Base-by-base conservation (phyloP, 2,888 invertebrate genomes). In the Adineta ricciae region DNA sequence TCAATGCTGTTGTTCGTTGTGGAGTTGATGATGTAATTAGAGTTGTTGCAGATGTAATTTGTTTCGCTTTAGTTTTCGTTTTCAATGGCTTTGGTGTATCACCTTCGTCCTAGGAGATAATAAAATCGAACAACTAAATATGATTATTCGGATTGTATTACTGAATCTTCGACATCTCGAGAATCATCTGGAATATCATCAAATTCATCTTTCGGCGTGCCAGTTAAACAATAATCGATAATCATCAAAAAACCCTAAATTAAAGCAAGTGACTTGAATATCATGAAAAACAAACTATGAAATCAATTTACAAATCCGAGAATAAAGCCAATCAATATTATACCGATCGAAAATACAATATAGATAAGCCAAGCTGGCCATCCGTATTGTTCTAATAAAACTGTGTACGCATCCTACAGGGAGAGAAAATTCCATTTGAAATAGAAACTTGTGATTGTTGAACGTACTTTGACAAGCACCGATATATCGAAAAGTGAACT, bases 401-500 rank as follows among this genome's bases (percentile, higher is more conserved):
- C 93, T 84, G 93, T 94, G 91, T 97, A 96, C 50, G 96, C 92
- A 88, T 94, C 93, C 96, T 96, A 87, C 21, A 86, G 86, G 73
- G 21, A n/a, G n/a, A 27, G 86, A 54, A 54, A 46, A 11, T 5
- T 46, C 11, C 5, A 46, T 46, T 46, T 46, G 46, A 46, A 46
- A 46, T n/a, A n/a, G n/a, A n/a, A 46, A 46, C 5, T 5, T 46
- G 11, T 46, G 5, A 11, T 46, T 46, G 46, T 11, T 9, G 0
- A 32, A 87, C 92, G 91, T 92, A 96, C 97, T 92, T 97, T 93
- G 27, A 98, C 92, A 64, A 94, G 93, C 92, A 98, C 97, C 50
- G 97, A 96, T 86, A 96, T 92, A 89, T 95, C 96, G 92, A 98
- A 99, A 92, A 99, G 97, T 88, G 95, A 94, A 2, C 96, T 95